A percentile compares a stretch with the other conserved stretches of the same genome.
Evolutionary conservation across 2,113 vertebrate species (phyloP).

Genomic region (Zosterops pallidus): DNA sequence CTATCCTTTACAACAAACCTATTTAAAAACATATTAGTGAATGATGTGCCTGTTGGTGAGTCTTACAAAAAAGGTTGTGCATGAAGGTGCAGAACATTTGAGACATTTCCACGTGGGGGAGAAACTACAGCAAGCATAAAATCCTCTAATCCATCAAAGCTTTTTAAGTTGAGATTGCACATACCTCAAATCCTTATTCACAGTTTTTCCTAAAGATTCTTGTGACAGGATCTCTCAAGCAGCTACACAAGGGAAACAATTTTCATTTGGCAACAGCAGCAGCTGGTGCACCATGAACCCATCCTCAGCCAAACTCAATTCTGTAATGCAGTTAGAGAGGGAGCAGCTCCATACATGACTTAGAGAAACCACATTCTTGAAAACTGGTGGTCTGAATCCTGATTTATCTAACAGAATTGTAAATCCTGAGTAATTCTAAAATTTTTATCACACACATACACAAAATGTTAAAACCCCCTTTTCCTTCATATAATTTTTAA

Average conservation of each 20-base stretch:
- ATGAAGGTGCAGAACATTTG: neutral
- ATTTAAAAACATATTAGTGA: neutral
- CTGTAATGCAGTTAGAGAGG: neutral
- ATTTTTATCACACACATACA: neutral
- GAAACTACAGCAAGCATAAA: neutral
- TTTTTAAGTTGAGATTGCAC: neutral
- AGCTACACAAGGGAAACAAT: neutral
- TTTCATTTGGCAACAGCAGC: neutral
- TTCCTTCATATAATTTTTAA: neutral
- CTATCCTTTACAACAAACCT: neutral
- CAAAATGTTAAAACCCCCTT: neutral
- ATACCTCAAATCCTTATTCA: neutral
- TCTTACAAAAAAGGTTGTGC: neutral
- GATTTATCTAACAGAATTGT: neutral
- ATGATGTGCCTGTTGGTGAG: neutral
- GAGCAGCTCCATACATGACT: neutral
- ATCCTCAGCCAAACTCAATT: neutral
- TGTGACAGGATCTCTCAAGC: neutral
- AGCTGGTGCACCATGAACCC: neutral
- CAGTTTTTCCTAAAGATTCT: neutral
- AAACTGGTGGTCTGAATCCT: neutral
- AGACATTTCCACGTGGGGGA: neutral
- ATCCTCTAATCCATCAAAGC: neutral
- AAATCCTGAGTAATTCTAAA: neutral
- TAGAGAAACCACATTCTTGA: neutral